These are phyloP conservation scores for Dolichotis patagonum DNA, from an alignment of 2,113 vertebrate genomes.

Conservation along the genomic window DNA sequence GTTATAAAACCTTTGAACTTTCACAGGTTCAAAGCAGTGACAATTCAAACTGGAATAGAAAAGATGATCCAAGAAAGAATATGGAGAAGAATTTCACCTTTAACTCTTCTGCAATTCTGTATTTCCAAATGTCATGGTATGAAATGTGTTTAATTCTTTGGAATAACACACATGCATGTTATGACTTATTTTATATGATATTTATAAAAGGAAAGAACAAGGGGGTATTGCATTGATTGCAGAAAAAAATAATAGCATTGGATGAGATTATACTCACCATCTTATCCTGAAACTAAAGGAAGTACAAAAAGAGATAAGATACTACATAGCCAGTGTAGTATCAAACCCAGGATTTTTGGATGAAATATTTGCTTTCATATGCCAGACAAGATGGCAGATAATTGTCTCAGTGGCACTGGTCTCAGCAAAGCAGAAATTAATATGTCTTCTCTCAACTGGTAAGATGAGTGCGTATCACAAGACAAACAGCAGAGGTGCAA, in stretches of 20 bases:
- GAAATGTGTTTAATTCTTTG: not conserved
- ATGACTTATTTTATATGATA: constrained; percentile 55
- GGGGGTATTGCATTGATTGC: not conserved
- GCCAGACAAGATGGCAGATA: constrained; percentile 15
- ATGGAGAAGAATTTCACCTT: not conserved
- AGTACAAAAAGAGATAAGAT: constrained; percentile 26
- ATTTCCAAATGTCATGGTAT: not conserved
- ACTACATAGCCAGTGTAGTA: not conserved
- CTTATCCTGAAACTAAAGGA: constrained; percentile 65
- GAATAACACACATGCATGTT: constrained; percentile 64
- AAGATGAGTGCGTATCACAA: constrained; percentile 39
- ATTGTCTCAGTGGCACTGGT: constrained; percentile 30
- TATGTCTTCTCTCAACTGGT: not conserved
- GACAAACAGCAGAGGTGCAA: constrained; percentile 42
- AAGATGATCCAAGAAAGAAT: not conserved
- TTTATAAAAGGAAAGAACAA: constrained; percentile 50
- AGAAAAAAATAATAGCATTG: not conserved
- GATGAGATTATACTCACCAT: constrained; percentile 12
- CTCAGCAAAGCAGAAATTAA: constrained; percentile 53
- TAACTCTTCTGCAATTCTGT: not conserved
- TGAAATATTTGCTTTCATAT: constrained; percentile 53
- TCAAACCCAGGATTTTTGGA: constrained; percentile 30
- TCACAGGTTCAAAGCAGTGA: not conserved
- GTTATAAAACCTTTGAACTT: not conserved
- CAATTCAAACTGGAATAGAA: not conserved